These are phyloP conservation scores for Hapalemur alaotrensis DNA, from an alignment of 2,797 vertebrate species.

Conservation along the genomic window DNA sequence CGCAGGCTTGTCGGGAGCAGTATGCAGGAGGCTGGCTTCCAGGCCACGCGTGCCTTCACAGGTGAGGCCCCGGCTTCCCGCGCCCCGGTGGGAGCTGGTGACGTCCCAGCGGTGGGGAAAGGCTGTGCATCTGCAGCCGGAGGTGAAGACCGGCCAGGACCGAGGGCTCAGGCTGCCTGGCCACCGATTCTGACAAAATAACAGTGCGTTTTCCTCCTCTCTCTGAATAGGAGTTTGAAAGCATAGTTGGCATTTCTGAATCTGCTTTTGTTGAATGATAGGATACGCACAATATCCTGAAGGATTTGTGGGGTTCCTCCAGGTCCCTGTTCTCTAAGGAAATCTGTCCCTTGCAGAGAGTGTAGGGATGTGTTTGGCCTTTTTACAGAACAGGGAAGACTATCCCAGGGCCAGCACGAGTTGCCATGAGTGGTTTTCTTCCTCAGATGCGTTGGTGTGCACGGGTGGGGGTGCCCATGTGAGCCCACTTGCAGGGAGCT, in stretches of 20 bases:
- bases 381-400: neutral
- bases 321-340: neutral
- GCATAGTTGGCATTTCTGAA: neutral
- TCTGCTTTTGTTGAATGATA: neutral
- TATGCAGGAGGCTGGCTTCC: constrained; percentile 98
- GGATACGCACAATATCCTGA: neutral
- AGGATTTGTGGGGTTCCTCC: neutral
- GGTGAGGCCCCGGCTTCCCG: constrained; percentile 86
- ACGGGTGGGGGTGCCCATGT: too few species aligned
- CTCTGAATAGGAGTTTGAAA: neutral
- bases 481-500: neutral
- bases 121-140: neutral
- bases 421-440: neutral
- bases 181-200: neutral
- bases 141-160: neutral
- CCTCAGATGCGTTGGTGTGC: neutral
- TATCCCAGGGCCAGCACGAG: neutral
- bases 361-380: neutral
- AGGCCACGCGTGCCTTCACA: constrained; percentile 96
- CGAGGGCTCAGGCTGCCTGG: neutral
- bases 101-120: too few species aligned
- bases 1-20: constrained; percentile 90
- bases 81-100: too few species aligned
- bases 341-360: neutral
- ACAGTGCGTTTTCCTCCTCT: neutral